A percentile compares a stretch with the other conserved stretches of the same genome.
phyloP scores from a whole-genome alignment of 2,888 invertebrate species.

The Anodontia alba region DNA sequence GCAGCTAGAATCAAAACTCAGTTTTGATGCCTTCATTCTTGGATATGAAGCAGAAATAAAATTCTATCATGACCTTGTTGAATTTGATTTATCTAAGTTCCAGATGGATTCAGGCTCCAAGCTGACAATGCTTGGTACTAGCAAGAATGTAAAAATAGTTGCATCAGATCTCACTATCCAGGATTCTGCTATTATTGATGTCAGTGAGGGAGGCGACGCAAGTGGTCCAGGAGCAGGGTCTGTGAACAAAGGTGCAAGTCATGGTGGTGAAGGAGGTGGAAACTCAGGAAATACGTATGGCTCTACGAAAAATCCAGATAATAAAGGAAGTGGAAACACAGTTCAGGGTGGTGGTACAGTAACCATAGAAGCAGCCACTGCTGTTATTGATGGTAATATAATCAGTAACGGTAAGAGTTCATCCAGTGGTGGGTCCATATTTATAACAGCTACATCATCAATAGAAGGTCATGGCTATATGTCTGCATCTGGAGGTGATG shows the following conservation, averaged over 20 bases:
- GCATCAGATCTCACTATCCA: slow-evolving; percentile 41
- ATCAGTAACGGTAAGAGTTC: slow-evolving; percentile 58
- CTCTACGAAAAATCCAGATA: slow-evolving; percentile 47
- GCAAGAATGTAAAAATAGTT: slow-evolving; percentile 30
- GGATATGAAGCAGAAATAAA: slow-evolving; percentile 13
- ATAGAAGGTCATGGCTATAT: slow-evolving; percentile 70
- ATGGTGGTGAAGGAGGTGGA: slow-evolving; percentile 73
- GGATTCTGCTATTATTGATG: slow-evolving; percentile 47
- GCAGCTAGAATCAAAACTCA: not conserved
- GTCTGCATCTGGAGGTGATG: slow-evolving; percentile 63
- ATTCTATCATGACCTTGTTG: not conserved
- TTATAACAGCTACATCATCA: slow-evolving; percentile 44
- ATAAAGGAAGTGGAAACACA: slow-evolving; percentile 64
- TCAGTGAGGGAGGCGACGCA: slow-evolving; percentile 49
- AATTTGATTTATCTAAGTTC: slow-evolving; percentile 7
- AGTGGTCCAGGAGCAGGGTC: slow-evolving; percentile 45
- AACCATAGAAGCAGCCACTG: slow-evolving; percentile 37
- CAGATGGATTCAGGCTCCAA: slow-evolving; percentile 47
- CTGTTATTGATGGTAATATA: slow-evolving; percentile 64
- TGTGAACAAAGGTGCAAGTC: slow-evolving; percentile 60
- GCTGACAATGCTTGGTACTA: slow-evolving; percentile 13
- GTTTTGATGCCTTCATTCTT: slow-evolving; percentile 12
- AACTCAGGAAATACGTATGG: slow-evolving; percentile 60
- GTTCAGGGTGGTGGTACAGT: slow-evolving; percentile 70
- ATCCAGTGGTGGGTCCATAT: slow-evolving; percentile 45